phyloP scores from a whole-genome alignment of 2,113 vertebrate genomes.

The Oreocharis arfaki region DNA sequence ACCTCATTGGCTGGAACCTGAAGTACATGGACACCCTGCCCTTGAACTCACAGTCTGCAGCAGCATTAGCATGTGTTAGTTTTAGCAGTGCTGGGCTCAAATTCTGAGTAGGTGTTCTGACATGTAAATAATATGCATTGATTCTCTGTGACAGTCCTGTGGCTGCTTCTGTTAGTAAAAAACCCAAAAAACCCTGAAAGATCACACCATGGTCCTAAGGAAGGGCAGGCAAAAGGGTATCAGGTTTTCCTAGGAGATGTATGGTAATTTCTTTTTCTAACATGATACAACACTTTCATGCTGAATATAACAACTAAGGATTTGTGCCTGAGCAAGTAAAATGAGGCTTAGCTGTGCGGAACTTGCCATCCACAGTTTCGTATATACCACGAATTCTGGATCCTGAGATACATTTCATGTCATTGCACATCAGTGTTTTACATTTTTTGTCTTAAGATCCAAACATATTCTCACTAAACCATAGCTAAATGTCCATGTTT shows the following conservation, averaged over 20 bases:
- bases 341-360: neutral
- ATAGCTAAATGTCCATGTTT: neutral
- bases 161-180: neutral
- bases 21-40: neutral
- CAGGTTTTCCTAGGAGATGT: neutral
- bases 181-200: fast-evolving
- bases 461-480: neutral
- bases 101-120: neutral
- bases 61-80: neutral
- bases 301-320: neutral
- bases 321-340: neutral
- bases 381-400: neutral
- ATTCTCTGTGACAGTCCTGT: neutral
- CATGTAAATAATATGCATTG: neutral
- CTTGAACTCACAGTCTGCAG: neutral
- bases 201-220: neutral
- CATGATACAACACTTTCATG: neutral
- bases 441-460: neutral
- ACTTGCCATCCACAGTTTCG: neutral
- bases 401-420: neutral
- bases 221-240: neutral
- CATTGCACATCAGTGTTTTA: neutral
- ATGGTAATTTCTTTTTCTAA: neutral
- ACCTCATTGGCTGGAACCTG: fast-evolving
- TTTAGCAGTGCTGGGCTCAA: neutral